Evolutionary conservation across 37 sponge, comb jelly and placozoan species (phyloP), one percentile per base, ranked within the genome.

Genomic region (Ianthella basta): DNA sequence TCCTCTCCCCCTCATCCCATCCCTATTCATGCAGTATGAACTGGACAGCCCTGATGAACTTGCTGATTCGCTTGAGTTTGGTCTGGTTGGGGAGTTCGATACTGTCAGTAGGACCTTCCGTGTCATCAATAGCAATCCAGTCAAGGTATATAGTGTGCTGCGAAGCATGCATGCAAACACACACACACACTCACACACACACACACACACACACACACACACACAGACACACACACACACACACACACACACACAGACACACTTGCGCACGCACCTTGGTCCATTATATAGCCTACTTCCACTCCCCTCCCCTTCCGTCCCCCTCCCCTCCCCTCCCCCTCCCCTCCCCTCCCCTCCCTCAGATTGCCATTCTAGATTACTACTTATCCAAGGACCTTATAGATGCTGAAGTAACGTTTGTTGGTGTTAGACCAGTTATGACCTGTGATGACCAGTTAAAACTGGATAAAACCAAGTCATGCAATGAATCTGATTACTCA

Each of bases 81-180:
- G 92, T 0, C 29, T 88, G 4, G 80, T 95, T 1, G 57, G 72
- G 13, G 82, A 88, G 13, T 5, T 35, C 1, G 90, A 79, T 27
- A 25, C 80, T 5, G 69, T 73, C 40, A 67, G 21, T 44, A 95
- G 80, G 69, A 59, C 75, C 0, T 87, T 95, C 79, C 80, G 66
- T n/a, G 56, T 95, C 10, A 40, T 70, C 59, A 95, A 95, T 72
- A 63, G n/a, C 24, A 95, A 95, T 60, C 95, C 95, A 25, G 85
- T 95, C 19, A 80, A 73, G 74, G 95, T 94, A 80, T 35, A 56
- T 13, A n/a, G 3, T 30, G 27, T 30, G 27, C 66, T 29, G 29
- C 23, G 29, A 64, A 24, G 23, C 66, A 64, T 30, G 27, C 66
- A 64, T 30, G 27, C 66, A 64, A 24, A 64, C 66, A 64, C 66